Evolutionary conservation across 1,140 invertebrate genomes (phyloP), one percentile per base, ranked within the genome.

Genomic region (Cecropterus lyciades): DNA sequence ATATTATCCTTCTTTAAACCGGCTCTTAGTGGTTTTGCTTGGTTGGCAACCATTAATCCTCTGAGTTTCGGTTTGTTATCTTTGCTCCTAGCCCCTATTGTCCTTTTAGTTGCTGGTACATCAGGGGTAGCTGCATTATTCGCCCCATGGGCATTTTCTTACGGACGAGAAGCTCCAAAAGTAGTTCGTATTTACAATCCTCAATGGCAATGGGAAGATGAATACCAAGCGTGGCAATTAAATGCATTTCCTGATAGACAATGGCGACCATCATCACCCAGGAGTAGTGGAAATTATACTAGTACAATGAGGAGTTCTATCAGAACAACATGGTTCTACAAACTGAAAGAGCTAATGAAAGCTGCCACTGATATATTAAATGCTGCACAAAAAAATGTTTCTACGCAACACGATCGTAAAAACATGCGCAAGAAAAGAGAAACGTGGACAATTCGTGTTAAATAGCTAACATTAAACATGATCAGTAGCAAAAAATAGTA

Each of bases 41-140:
- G 87, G 87, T 53, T 92, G 65, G 76, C 83, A 4, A 77, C 84
- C 0, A 72, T 91, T n/a, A 91, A 80, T 75, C 89, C 89, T 6
- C 72, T 90, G 11, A 84, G 77, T 69, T 84, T 90, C 71, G 80
- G 85, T 15, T 72, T 88, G 6, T 57, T 92, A 62, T 85, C 87
- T 1, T 72, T 90, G 45, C 56, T 92, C 14, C 65, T 92, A 66
- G 77, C 89, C 3, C 89, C 89, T 3, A 14, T 92, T 6, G 80
- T 82, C n/a, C 71, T 92, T 57, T 55, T 90, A 27, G 80, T 92
- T 52, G 84, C 87, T 17, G 82, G 82, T 0, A 71, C 77, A 9
- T 89, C 86, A 15, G 85, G 86, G 3, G 45, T 87, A 30, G 79
- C 82, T 16, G 73, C 86, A 6, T 68, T 89, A 20, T 82, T 91